Base-by-base conservation (phyloP, 2,888 invertebrate species). In the Cyrtodaria siliqua region DNA sequence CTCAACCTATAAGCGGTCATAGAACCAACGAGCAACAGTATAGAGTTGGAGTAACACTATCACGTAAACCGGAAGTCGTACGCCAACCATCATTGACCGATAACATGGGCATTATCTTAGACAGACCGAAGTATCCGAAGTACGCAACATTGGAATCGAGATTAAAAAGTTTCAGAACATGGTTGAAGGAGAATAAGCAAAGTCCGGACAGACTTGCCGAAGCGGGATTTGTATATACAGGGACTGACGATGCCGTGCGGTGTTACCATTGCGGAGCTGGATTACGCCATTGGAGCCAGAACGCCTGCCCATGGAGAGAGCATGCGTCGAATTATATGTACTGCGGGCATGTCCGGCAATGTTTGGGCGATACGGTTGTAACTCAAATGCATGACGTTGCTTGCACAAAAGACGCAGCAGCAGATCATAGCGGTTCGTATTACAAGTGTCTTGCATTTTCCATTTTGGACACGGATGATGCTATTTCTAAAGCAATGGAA, bases 211-310 rank as follows among this genome's bases (percentile, higher is more conserved):
- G 20, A 4, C 27, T 63, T 24, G 63, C 63, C 6, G 63, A 63
- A 27, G 63, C 63, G 29, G 63, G 63, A 2, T 63, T 63, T 29
- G 53, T 29, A 6, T 63, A 63, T 27, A 63, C 63, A 9, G 63
- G 63, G 6, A 52, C 27, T 0, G 55, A n/a, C n/a, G 63, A 63
- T n/a, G 53, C 63, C 1, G 63, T 63, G 1, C 23, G 63, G 4
- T 63, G 63, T 44, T 63, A 42, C 42, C 23, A 42, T 27, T 63
- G 63, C 53, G 63, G 55, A 4, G 29, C 29, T 18, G 63, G 42
- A 16, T 26, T 63, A n/a, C 4, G 24, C 3, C 8, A 44, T 18
- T 63, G 63, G 63, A 52, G n/a, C 6, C 26, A 23, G 1, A 12
- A 40, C 23, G 20, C 26, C 8, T 63, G 53, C 20, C 63, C 63